Evolutionary conservation across 2,113 vertebrate species (phyloP).

Genomic region (Nesoenas mayeri): DNA sequence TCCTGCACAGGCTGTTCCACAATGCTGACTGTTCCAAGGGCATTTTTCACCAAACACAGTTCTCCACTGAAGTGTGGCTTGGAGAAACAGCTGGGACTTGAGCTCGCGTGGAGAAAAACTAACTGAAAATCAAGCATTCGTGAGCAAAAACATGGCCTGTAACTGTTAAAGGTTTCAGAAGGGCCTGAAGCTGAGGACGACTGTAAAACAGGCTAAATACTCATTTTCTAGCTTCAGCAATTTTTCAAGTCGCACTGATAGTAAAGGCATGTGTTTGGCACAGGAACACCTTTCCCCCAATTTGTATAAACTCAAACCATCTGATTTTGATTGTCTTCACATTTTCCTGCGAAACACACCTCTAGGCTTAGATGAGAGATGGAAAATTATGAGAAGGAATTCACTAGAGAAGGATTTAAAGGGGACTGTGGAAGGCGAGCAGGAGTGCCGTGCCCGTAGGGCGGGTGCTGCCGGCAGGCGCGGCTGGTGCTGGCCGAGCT

Average conservation of each 20-base stretch:
- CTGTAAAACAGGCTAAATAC: not conserved
- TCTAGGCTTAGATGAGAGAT: not conserved
- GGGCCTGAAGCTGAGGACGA: not conserved
- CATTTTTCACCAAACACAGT: not conserved
- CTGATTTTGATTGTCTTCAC: not conserved
- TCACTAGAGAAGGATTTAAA: not conserved
- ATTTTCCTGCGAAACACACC: not conserved
- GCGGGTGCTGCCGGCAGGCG: not conserved
- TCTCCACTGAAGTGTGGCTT: not conserved
- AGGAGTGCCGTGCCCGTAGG: not conserved
- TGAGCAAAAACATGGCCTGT: not conserved
- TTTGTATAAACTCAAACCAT: not conserved
- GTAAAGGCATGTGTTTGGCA: not conserved
- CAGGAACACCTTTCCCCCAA: not conserved
- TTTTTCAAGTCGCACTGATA: not conserved
- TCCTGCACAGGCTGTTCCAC: constrained; percentile 22
- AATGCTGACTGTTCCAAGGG: constrained; percentile 26
- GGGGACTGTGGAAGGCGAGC: not conserved
- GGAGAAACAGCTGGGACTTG: not conserved
- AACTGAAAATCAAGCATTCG: not conserved
- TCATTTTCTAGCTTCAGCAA: not conserved
- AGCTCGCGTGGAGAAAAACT: not conserved
- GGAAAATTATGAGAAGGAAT: not conserved
- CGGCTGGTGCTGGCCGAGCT: not conserved
- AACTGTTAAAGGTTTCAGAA: not conserved